Base-by-base conservation (phyloP, 1,140 invertebrate species). In the Cyrtorhinus lividipennis region DNA sequence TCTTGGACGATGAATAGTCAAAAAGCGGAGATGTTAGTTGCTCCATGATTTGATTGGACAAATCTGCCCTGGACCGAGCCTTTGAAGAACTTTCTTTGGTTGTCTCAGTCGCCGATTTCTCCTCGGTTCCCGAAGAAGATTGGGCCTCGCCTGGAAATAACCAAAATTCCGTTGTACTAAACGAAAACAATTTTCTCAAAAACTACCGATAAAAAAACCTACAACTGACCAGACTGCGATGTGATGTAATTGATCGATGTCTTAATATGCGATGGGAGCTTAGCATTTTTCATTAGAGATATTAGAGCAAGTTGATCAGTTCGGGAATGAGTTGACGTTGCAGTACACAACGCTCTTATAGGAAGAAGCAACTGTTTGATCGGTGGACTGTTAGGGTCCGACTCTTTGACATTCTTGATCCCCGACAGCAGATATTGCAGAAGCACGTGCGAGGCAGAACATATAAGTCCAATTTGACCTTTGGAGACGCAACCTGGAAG, bases 221-320 rank as follows among this genome's bases (percentile, higher is more conserved):
- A n/a, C n/a, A n/a, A n/a, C n/a, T 73, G 73, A 15, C 68, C 66
- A 59, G 48, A 13, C 18, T 53, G 48, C 5, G 48, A 53, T 13
- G 48, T 53, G 20, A 53, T 22, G 48, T 10, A 59, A 22, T 59
- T 59, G 58, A 76, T 70, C 61, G 78, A 73, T 27, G 76, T 76
- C 71, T 78, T 79, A 25, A 81, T 73, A 62, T 75, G 75, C 20
- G 78, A 73, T 20, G 84, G 84, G 66, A 82, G 69, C 70, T 82
- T 83, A 44, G 83, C 80, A 67, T 81, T 81, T 69, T 85, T 85
- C 77, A 87, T 79, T 18, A 80, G 77, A 56, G 81, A 77, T 15
- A 80, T 79, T 15, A 87, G 76, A 24, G 79, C 78, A 22, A 80
- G 73, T 62, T 86, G 79, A 71, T 84, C 81, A 2, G 75, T 69